A percentile compares a stretch with the other conserved stretches of the same genome.
Conservation (phyloP, 2,113 vertebrate species). For the Arizona elegans region DNA sequence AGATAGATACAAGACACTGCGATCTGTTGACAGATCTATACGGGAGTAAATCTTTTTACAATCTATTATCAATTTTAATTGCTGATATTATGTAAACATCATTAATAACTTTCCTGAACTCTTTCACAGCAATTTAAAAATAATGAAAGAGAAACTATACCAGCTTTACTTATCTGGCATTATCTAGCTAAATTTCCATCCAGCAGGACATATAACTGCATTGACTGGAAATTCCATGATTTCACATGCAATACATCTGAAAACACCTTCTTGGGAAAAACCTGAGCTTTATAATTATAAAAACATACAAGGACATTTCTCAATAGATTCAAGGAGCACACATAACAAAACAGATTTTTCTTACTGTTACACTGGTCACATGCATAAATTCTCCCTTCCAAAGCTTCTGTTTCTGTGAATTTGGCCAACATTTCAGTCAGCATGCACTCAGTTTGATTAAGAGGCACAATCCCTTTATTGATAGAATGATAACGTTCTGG, state of each 20-base stretch:
- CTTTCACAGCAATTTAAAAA: not conserved
- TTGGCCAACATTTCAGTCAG: conserved; percentile 98
- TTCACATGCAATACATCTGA: not conserved
- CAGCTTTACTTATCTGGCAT: not conserved
- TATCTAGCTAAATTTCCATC: not conserved
- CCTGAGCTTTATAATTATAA: not conserved
- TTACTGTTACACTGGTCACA: conserved; percentile 98
- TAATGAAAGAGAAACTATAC: not conserved
- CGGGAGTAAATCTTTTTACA: not conserved
- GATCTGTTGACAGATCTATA: not conserved
- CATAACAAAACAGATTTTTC: conserved; percentile 47
- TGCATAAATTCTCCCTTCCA: conserved; percentile 96
- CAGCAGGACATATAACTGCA: not conserved
- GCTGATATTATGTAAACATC: not conserved
- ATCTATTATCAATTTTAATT: not conserved
- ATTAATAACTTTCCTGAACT: accelerated
- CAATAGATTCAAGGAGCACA: not conserved
- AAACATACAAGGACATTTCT: not conserved
- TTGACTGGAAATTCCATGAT: not conserved
- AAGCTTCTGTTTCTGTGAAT: conserved; percentile 96
- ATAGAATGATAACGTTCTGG: conserved; percentile 92
- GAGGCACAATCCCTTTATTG: conserved; percentile 78
- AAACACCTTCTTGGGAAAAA: not conserved
- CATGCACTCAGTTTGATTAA: conserved; percentile 84
- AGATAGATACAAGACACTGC: too few species aligned